A percentile compares a stretch with the other conserved stretches of the same genome.
Evolutionary conservation across 2,888 invertebrate genomes (phyloP).

Genomic region (Tupiocoris notatus): DNA sequence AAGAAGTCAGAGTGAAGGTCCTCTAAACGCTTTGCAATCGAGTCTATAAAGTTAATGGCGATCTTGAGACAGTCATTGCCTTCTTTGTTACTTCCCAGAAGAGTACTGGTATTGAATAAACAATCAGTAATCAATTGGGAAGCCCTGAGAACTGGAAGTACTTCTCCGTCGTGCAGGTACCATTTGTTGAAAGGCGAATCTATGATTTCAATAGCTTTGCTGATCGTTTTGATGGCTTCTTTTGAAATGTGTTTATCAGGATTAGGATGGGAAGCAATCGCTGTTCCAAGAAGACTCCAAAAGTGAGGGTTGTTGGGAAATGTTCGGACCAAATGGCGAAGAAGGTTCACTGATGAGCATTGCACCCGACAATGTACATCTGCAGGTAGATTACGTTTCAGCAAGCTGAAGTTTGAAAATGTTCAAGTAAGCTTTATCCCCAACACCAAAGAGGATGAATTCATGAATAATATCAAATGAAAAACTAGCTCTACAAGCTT

Average conservation of each 20-base stretch:
- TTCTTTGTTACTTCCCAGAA: conserved; percentile 5
- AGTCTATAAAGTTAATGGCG: conserved; percentile 3
- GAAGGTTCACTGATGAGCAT: conserved; percentile 10
- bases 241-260: not conserved
- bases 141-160: not conserved
- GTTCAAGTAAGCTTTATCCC: too few relatives aligned
- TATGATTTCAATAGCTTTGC: conserved; percentile 3
- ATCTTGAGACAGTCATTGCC: conserved; percentile 13
- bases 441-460: too few relatives aligned
- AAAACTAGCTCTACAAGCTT: too few relatives aligned
- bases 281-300: conserved; percentile 34
- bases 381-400: conserved; percentile 5
- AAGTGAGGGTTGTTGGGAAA: conserved; percentile 5
- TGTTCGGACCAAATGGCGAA: conserved; percentile 13
- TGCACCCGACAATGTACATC: conserved; percentile 1
- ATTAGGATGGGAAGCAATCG: conserved; percentile 3
- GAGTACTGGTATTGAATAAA: conserved; percentile 3
- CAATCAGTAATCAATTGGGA: conserved; percentile 26
- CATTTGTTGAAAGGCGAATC: conserved; percentile 23
- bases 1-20: conserved; percentile 31
- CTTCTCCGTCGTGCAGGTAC: conserved; percentile 8
- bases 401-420: too few relatives aligned
- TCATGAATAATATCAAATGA: too few relatives aligned
- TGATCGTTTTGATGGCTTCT: not conserved
- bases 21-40: conserved; percentile 7